Conservation (phyloP, 1,140 invertebrate genomes). For the Diorhabda elongata region DNA sequence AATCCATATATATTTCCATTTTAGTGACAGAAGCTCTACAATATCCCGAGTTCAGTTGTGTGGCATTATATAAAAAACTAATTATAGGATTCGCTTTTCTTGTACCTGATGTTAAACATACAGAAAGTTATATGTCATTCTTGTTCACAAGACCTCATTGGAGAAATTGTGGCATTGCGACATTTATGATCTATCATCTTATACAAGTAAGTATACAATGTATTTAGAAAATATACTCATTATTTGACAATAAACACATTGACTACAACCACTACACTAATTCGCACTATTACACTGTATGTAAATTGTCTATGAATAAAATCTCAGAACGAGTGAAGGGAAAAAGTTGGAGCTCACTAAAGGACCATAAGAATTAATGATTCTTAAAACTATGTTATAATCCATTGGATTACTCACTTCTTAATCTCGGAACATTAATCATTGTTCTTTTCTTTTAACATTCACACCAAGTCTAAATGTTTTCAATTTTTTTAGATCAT, state of each 20-base stretch:
- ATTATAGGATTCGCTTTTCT: constrained; percentile 85
- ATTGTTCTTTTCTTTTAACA: no score
- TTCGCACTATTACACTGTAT: no score
- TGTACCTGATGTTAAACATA: constrained; percentile 76
- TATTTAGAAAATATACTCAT: background rate
- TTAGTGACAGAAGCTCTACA: constrained; percentile 82
- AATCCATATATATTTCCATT: constrained; percentile 32
- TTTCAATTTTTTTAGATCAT: no score
- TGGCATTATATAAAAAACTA: constrained; percentile 78
- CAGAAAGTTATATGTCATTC: constrained; percentile 87
- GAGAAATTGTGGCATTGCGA: constrained; percentile 74
- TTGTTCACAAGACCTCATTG: constrained; percentile 83
- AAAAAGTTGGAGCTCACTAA: no score
- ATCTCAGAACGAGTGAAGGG: no score
- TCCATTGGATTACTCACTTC: no score
- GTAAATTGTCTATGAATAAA: no score
- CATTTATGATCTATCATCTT: constrained; percentile 89
- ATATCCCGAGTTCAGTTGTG: constrained; percentile 89
- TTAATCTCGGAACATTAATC: no score
- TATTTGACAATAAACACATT: background rate
- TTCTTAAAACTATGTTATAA: no score
- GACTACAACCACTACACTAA: no score
- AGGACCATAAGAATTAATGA: no score
- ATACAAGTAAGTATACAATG: constrained; percentile 60
- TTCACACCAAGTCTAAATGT: no score